Percentiles rank a stretch among this genome's conserved stretches.
These are phyloP conservation scores for Rhynchomys soricoides DNA, from an alignment of 2,113 vertebrate species.

Conservation along the genomic window DNA sequence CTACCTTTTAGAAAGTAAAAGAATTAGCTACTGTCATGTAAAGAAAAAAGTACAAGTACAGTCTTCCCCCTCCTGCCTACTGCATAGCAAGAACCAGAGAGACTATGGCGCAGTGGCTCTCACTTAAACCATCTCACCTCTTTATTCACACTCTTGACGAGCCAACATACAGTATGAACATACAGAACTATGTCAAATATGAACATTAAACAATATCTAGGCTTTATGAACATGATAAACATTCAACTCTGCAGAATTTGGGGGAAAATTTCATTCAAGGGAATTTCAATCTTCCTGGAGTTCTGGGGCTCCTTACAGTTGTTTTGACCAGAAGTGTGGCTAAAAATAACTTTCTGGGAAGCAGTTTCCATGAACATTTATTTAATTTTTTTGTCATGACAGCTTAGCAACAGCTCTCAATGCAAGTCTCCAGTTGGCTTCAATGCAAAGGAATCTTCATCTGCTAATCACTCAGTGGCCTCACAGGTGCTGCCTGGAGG, in stretches of 20 bases:
- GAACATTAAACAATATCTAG: neutral
- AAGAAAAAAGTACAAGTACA: neutral
- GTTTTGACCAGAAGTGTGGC: conserved; percentile 11
- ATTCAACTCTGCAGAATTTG: conserved; percentile 22
- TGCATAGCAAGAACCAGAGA: neutral
- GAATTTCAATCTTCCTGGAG: conserved; percentile 12
- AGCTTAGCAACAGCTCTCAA: neutral
- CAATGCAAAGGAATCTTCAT: neutral
- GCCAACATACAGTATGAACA: neutral
- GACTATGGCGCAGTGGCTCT: neutral
- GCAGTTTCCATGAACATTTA: conserved; percentile 29
- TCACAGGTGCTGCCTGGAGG: neutral
- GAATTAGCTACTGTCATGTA: neutral
- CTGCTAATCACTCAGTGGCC: conserved; percentile 31
- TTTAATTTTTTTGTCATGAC: neutral
- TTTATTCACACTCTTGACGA: neutral
- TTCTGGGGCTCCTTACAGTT: neutral
- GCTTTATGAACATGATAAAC: conserved; percentile 18
- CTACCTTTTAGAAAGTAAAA: neutral
- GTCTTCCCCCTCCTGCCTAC: neutral
- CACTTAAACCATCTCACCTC: neutral
- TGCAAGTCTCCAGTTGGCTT: neutral
- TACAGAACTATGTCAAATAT: neutral
- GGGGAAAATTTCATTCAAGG: neutral
- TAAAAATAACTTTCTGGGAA: conserved; percentile 50